Percentiles rank a stretch among this genome's conserved stretches.
Evolutionary conservation across 2,797 vertebrate species (phyloP).

Genomic region (Poecilia wingei): DNA sequence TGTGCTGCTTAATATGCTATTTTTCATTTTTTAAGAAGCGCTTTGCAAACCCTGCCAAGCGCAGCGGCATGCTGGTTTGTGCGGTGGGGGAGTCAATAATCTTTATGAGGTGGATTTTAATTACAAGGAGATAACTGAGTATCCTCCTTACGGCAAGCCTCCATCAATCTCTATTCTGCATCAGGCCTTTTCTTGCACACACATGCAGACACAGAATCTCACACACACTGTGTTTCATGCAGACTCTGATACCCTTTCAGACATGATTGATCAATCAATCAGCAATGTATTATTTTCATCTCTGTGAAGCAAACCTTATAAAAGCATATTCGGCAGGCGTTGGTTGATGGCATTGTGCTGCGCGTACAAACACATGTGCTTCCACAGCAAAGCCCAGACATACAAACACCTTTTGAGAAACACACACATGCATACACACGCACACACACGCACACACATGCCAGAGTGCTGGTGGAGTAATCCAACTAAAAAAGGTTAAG

Average conservation of each 20-base stretch:
- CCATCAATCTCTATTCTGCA: conserved; percentile 81
- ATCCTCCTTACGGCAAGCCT: conserved; percentile 77
- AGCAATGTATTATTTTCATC: conserved; percentile 75
- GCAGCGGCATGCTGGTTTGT: conserved; percentile 72
- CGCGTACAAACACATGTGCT: conserved; percentile 23
- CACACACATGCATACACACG: conserved; percentile 17
- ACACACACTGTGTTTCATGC: conserved; percentile 6
- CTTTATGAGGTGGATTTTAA: conserved; percentile 87
- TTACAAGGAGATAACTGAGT: conserved; percentile 84
- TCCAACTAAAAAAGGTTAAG: conserved; percentile 81
- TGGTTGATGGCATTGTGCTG: conserved; percentile 47
- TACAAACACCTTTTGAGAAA: conserved; percentile 4
- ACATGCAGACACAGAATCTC: conserved; percentile 1
- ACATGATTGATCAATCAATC: conserved; percentile 78
- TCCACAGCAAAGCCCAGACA: conserved; percentile 18
- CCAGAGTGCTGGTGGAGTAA: conserved; percentile 67
- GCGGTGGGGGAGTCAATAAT: conserved; percentile 83
- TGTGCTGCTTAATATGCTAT: conserved; percentile 84
- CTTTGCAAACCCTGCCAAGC: conserved; percentile 82
- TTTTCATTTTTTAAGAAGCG: conserved; percentile 83
- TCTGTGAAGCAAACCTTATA: conserved; percentile 59
- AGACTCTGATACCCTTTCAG: conserved; percentile 60
- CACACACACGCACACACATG: conserved; percentile 4
- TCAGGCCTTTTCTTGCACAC: conserved; percentile 50
- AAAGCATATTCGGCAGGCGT: conserved; percentile 54